Evolutionary conservation across 2,888 invertebrate species (phyloP), one percentile per base, ranked within the genome.

Genomic region (Azorinus chamasolen): DNA sequence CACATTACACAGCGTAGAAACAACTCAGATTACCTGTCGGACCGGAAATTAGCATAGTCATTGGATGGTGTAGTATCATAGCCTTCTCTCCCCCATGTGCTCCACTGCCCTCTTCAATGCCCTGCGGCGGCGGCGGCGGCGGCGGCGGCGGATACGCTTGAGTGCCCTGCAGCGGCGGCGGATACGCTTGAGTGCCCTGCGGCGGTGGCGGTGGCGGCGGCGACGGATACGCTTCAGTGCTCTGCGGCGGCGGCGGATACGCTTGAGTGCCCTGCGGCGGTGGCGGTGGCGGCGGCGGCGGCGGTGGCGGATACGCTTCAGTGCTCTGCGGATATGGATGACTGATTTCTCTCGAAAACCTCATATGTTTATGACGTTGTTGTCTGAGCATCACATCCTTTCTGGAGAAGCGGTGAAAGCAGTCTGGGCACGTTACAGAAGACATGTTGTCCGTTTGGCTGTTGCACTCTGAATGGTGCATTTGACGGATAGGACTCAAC

Each of bases 361-460:
- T n/a, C n/a, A n/a, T n/a, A n/a, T n/a, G n/a, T n/a, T 45, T 45
- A 4, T 8, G 4, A 8, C 3, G 4, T 20, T 51, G 3, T 8
- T 54, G 54, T 32, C 54, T 54, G 2, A 32, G 12, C 54, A 54
- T 54, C 6, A 27, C 27, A 27, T 54, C 54, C n/a, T 32, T 24
- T n/a, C 54, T 54, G 6, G 54, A 32, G 27, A 54, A 54, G 3
- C 5, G 25, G 5, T 37, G 4, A n/a, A 6, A 4, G 27, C 54
- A 54, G 16, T 54, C 54, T 27, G 54, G 12, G 27, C 54, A 54
- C 37, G 25, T 22, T 51, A 22, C 20, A 51, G 51, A 3, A 54
- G 3, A 32, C 54, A 54, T 54, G 54, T 27, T 54, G 54, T 14
- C 54, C 27, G 32, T 54, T 32, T 20, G 54, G 54, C n/a, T 27